These are phyloP conservation scores for Trochalopteron elliotii DNA, from an alignment of 2,113 vertebrate genomes.

Conservation along the genomic window DNA sequence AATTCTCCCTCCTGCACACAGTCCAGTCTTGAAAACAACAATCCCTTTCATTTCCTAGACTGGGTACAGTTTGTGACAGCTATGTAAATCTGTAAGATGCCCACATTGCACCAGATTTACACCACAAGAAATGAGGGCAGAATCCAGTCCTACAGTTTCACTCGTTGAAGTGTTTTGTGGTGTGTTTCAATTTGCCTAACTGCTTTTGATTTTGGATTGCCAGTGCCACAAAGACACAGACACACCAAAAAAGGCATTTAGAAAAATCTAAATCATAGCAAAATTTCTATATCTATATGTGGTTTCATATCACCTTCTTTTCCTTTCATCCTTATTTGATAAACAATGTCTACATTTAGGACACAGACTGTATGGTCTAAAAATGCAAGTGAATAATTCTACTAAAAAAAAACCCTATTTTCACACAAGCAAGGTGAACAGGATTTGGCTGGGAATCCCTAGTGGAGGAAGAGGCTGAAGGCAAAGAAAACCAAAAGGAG, in stretches of 20 bases:
- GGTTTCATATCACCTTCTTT: not conserved
- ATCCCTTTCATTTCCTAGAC: not conserved
- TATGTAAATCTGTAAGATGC: not conserved
- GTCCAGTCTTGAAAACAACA: not conserved
- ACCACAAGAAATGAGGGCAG: not conserved
- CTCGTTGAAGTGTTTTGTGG: not conserved
- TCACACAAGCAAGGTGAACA: not conserved
- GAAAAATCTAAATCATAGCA: not conserved
- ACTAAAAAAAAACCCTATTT: not conserved
- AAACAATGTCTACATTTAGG: not conserved
- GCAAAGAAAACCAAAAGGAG: not conserved
- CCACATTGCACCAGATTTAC: not conserved
- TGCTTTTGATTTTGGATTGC: not conserved
- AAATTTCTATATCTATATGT: not conserved
- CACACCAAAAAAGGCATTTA: not conserved
- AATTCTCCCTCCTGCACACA: not conserved
- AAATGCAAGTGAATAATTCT: not conserved
- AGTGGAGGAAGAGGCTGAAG: not conserved
- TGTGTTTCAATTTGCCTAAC: not conserved
- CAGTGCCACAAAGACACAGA: not conserved
- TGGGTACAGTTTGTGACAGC: not conserved
- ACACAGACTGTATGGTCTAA: not conserved
- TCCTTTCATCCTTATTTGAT: not conserved
- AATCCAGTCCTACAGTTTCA: not conserved
- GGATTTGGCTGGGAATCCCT: not conserved